Conservation (phyloP, 1,140 invertebrate genomes). For the Artemia franciscana region DNA sequence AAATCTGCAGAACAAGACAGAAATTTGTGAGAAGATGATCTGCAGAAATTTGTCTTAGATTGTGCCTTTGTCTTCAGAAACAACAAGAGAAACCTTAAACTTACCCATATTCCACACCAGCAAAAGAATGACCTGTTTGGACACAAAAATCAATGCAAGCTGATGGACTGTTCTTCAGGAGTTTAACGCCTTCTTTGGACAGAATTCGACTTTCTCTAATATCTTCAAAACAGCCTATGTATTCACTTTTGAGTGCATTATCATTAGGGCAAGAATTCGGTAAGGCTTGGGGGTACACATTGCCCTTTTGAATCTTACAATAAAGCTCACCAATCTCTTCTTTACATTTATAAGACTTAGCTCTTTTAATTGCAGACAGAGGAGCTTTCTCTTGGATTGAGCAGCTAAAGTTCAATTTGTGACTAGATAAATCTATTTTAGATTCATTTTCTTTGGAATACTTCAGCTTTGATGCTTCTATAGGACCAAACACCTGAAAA, state of each 20-base stretch:
- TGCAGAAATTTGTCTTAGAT: too few species aligned
- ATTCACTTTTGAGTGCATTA: background rate
- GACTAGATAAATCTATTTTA: background rate
- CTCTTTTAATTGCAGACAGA: background rate
- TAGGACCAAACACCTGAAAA: too few species aligned
- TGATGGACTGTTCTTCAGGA: background rate
- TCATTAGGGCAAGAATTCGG: background rate
- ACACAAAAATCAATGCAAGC: background rate
- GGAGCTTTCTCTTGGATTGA: background rate
- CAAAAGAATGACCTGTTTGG: background rate
- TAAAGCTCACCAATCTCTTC: background rate
- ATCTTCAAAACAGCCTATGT: background rate
- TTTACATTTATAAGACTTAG: background rate
- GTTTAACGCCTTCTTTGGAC: background rate
- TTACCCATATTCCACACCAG: background rate
- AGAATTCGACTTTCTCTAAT: background rate
- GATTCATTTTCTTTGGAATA: too few species aligned
- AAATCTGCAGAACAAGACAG: too few species aligned
- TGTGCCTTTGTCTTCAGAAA: too few species aligned
- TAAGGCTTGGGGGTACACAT: background rate
- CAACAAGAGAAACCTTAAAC: background rate
- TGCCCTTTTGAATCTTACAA: background rate
- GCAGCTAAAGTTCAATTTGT: background rate
- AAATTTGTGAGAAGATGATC: too few species aligned
- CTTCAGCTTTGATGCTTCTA: too few species aligned